Base-by-base conservation (phyloP, 2,113 vertebrate species). In the Corydoras sp. region DNA sequence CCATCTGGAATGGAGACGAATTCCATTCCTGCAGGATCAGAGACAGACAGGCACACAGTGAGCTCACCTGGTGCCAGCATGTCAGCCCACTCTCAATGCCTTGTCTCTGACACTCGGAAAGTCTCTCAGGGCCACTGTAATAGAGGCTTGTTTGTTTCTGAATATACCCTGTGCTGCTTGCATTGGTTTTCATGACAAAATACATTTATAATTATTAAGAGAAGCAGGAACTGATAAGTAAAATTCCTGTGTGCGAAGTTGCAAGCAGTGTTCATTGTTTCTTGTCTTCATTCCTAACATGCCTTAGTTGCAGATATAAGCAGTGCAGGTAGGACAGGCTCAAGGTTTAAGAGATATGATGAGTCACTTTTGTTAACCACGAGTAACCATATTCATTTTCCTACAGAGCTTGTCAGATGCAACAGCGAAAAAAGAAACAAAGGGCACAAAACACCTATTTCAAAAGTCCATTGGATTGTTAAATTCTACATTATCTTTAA, bases 241-340 rank as follows among this genome's bases (percentile, higher is more conserved):
- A 59, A 11, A 73, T 65, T 65, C 56, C 58, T 67, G 56, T 49
- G n/a, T 4, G 15, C 58, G 55, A 24, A 14, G n/a, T 12, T 35
- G 24, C 14, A 29, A 53, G 29, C 9, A 55, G 68, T 69, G 61
- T 60, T 54, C 65, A 66, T 73, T 76, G 62, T 69, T 54, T 63
- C 55, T 58, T 48, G 66, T 67, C 32, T 70, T 60, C 74, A 79
- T 76, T 79, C 77, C 66, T 76, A 32, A n/a, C 74, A 70, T 73
- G 14, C 65, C 24, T 51, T 62, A 3, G 14, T 71, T 54, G 59
- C 51, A 60, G 64, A 29, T 72, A 50, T 72, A 51, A 68, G 51
- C 53, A 72, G 53, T 10, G 8, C 55, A 75, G 64, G 65, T 55
- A 61, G 13, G 49, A 69, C 10, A 65, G 55, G 24, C 13, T 70